phyloP scores from a whole-genome alignment of 2,113 vertebrate species.

The Macrotis lagotis region DNA sequence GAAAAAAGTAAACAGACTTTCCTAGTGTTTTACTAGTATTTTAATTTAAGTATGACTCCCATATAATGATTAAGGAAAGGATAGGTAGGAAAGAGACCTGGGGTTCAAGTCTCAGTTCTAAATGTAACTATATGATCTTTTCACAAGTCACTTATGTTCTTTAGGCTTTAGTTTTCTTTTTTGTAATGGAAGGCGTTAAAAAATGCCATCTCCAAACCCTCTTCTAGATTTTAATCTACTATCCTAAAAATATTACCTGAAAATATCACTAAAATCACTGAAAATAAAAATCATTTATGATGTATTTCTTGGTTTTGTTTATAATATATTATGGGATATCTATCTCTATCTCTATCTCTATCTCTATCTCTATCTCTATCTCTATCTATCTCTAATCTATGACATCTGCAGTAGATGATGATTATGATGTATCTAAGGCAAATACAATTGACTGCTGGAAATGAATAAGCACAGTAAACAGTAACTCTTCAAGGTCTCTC shows the following conservation, averaged over 20 bases:
- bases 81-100: neutral
- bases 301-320: neutral
- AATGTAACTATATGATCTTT: neutral
- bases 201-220: neutral
- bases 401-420: neutral
- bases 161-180: neutral
- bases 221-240: neutral
- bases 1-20: neutral
- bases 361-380: too few relatives aligned
- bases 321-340: neutral
- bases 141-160: neutral
- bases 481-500: slow-evolving; percentile 33
- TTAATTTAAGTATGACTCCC: slow-evolving; percentile 50
- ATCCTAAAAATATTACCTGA: neutral
- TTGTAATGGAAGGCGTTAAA: neutral
- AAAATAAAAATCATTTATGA: neutral
- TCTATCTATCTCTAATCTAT: neutral
- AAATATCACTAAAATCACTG: neutral
- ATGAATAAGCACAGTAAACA: slow-evolving; percentile 52
- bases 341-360: too few relatives aligned
- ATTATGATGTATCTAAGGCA: slow-evolving; percentile 67
- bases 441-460: slow-evolving; percentile 51
- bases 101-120: neutral
- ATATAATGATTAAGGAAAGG: slow-evolving; percentile 8
- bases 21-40: slow-evolving; percentile 32